Evolutionary conservation across 2,888 invertebrate genomes (phyloP), one percentile per base, ranked within the genome.

Genomic region (Pachliopta kotzebuea): DNA sequence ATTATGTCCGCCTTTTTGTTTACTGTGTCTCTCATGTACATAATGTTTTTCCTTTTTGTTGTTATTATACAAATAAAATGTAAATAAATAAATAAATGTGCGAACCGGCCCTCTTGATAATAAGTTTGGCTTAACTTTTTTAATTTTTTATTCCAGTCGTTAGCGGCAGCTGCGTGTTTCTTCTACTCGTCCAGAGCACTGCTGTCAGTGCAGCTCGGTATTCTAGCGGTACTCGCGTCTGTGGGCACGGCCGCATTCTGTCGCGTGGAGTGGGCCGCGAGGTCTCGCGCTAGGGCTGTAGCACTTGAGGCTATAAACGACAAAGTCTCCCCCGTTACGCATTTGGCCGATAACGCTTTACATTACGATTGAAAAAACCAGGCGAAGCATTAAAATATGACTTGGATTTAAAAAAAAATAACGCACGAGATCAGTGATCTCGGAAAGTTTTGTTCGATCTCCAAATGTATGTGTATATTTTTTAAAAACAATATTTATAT

Each of bases 161-260:
- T 97, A 56, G 97, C 97, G 1, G 96, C 97, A 8, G 97, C 98
- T 0, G 88, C 94, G 2, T 95, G 96, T 69, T 98, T 98, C 92
- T 95, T 95, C 84, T 98, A 97, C 85, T 96, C 96, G 23, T 94
- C 95, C 11, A 90, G 93, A 62, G 84, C 96, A 2, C 93, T 94
- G 0, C 92, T 98, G 0, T 93, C 96, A 49, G 91, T 94, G 17
- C 97, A 98, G 78, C 84, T 98, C 63, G 92, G 90, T 0, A 94
- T 97, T 52, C 87, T 98, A 17, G 92, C 95, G 2, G 86, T 94
- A 0, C 92, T 95, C n/a, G 95, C 94, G 0, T 93, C 96, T 0
- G 72, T 96, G 11, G 97, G 97, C 58, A 96, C 97, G 0, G 87
- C 93, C 0, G 86, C 95, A 4, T 98, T 97, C 86, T 96, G 96